Evolutionary conservation across 37 sponge, comb jelly and placozoan genomes (phyloP).

Genomic region (Chondrilla cf. caribensis): DNA sequence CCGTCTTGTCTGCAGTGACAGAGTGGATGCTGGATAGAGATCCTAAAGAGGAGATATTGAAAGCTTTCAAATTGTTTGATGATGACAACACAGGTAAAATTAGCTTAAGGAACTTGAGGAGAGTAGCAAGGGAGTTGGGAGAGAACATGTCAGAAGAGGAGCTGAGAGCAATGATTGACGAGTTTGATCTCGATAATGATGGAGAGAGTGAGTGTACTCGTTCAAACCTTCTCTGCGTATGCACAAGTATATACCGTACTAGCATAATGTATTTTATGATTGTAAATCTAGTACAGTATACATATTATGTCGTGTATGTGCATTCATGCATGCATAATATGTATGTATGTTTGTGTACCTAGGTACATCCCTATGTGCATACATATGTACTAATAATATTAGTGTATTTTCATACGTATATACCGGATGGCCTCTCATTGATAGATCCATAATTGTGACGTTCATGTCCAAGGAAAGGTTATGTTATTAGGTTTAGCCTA

Average conservation of each 20-base stretch:
- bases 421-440: too few relatives aligned
- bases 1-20: slow-evolving; percentile 65
- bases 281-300: too few relatives aligned
- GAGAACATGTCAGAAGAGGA: slow-evolving; percentile 99
- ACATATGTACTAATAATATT: too few relatives aligned
- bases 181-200: slow-evolving; percentile 95
- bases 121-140: slow-evolving; percentile 95
- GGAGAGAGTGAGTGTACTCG: slow-evolving; percentile 94
- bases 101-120: slow-evolving; percentile 84
- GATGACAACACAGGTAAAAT: slow-evolving; percentile 96
- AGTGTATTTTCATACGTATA: too few relatives aligned
- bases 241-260: too few relatives aligned
- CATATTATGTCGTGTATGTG: not conserved
- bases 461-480: too few relatives aligned
- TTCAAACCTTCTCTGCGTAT: too few relatives aligned
- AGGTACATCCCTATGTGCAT: too few relatives aligned
- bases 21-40: slow-evolving; percentile 90
- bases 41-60: slow-evolving; percentile 89
- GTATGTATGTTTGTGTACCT: not conserved
- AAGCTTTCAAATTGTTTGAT: slow-evolving; percentile 96
- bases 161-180: slow-evolving; percentile 99
- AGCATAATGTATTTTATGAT: too few relatives aligned
- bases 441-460: too few relatives aligned
- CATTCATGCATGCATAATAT: not conserved
- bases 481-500: too few relatives aligned